phyloP scores from a whole-genome alignment of 2,797 vertebrate species.

The Microctenopoma steveboyesi region DNA sequence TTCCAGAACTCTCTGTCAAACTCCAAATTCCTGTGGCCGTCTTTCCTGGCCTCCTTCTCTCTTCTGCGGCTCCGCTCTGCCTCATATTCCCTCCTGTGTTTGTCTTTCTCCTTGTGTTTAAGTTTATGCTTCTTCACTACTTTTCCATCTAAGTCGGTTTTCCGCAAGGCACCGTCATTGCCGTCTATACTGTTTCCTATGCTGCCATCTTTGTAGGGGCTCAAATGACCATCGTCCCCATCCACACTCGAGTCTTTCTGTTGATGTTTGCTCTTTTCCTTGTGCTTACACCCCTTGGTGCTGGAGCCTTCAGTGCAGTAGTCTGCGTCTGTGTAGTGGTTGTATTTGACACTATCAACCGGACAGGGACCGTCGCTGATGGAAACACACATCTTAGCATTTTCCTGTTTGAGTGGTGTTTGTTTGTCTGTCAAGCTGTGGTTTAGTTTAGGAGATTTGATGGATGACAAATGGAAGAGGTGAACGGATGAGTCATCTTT shows the following conservation, averaged over 20 bases:
- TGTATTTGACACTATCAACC: conserved; percentile 88
- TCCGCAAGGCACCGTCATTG: conserved; percentile 89
- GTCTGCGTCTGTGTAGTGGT: conserved; percentile 91
- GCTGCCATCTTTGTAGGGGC: conserved; percentile 90
- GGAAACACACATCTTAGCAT: conserved; percentile 90
- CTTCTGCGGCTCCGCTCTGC: conserved; percentile 91
- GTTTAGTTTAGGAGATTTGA: conserved; percentile 94
- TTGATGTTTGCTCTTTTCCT: conserved; percentile 97
- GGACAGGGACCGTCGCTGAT: conserved; percentile 88
- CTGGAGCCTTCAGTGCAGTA: conserved; percentile 93
- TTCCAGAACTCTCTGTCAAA: conserved; percentile 99
- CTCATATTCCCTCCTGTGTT: conserved; percentile 92
- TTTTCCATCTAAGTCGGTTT: conserved; percentile 94
- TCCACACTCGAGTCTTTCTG: conserved; percentile 90
- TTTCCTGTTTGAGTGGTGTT: conserved; percentile 93
- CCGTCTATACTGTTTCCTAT: conserved; percentile 86
- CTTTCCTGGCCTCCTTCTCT: conserved; percentile 89
- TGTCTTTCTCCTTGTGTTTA: conserved; percentile 98
- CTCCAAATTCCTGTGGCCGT: conserved; percentile 92
- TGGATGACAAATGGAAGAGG: conserved; percentile 92
- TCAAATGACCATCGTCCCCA: conserved; percentile 88
- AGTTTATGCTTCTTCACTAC: conserved; percentile 96
- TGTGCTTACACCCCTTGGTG: conserved; percentile 95
- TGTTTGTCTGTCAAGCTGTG: conserved; percentile 94
- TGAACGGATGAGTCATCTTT: conserved; percentile 97